phyloP scores from a whole-genome alignment of 2,888 invertebrate species.

The Orchesellides sinensis region DNA sequence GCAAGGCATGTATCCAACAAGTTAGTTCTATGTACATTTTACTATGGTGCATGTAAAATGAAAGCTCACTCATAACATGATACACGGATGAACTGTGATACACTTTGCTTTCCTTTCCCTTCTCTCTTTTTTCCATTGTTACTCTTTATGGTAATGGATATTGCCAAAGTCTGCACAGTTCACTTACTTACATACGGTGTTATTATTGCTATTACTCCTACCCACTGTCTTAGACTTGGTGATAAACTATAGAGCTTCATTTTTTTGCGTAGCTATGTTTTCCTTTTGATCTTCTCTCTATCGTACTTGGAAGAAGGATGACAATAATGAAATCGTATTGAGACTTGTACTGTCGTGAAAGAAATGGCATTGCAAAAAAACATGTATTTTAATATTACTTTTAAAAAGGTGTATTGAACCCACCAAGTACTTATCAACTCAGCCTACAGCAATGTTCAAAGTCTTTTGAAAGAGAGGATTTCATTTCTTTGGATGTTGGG shows the following conservation, averaged over 20 bases:
- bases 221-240: too few species aligned
- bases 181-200: slow-evolving; percentile 10
- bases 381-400: too few species aligned
- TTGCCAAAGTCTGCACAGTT: slow-evolving; percentile 40
- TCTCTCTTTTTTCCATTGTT: slow-evolving; percentile 26
- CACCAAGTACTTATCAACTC: too few species aligned
- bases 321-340: not conserved
- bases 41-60: not conserved
- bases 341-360: too few species aligned
- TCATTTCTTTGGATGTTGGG: too few species aligned
- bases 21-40: not conserved
- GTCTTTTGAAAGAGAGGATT: too few species aligned
- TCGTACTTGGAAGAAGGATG: not conserved
- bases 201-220: slow-evolving; percentile 8
- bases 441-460: too few species aligned
- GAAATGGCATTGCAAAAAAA: too few species aligned
- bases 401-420: too few species aligned
- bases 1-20: not conserved
- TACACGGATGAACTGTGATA: not conserved
- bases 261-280: not conserved
- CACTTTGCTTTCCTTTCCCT: slow-evolving; percentile 19
- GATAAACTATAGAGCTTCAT: not conserved
- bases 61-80: not conserved
- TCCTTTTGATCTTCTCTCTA: slow-evolving; percentile 6
- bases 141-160: slow-evolving; percentile 43